phyloP scores from a whole-genome alignment of 1,140 invertebrate species.

The Ptiloglossa arizonensis region DNA sequence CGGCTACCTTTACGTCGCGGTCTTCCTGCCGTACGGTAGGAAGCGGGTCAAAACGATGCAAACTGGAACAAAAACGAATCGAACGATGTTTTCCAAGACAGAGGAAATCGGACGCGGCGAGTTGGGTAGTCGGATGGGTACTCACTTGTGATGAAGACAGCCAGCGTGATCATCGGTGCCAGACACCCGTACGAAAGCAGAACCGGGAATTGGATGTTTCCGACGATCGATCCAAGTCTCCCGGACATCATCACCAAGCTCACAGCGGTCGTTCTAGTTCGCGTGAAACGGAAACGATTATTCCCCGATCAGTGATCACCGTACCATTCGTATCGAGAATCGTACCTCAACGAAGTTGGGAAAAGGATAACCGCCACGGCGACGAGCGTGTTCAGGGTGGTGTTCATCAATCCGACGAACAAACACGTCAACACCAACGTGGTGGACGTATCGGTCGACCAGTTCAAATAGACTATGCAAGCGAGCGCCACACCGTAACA shows the following conservation, averaged over 20 bases:
- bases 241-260: constrained; percentile 80
- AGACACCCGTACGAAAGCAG: constrained; percentile 78
- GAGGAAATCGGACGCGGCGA: neutral
- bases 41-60: constrained; percentile 67
- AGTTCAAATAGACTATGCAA: constrained; percentile 63
- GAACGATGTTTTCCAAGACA: neutral
- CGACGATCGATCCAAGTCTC: constrained; percentile 79
- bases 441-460: constrained; percentile 71
- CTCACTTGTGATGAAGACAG: constrained; percentile 78
- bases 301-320: too few species aligned
- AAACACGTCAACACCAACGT: constrained; percentile 80
- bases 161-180: constrained; percentile 76
- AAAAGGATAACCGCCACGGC: constrained; percentile 83
- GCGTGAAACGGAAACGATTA: constrained; percentile 23
- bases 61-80: constrained; percentile 61
- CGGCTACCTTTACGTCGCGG: constrained; percentile 54
- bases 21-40: constrained; percentile 63
- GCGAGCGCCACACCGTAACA: constrained; percentile 32
- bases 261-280: constrained; percentile 80
- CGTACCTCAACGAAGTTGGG: constrained; percentile 83
- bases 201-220: constrained; percentile 81
- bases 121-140: constrained; percentile 8
- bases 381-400: constrained; percentile 81
- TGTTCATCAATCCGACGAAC: constrained; percentile 82
- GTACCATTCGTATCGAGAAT: too few species aligned